Evolutionary conservation across 1,140 invertebrate species (phyloP).

Genomic region (Solenopsis invicta): DNA sequence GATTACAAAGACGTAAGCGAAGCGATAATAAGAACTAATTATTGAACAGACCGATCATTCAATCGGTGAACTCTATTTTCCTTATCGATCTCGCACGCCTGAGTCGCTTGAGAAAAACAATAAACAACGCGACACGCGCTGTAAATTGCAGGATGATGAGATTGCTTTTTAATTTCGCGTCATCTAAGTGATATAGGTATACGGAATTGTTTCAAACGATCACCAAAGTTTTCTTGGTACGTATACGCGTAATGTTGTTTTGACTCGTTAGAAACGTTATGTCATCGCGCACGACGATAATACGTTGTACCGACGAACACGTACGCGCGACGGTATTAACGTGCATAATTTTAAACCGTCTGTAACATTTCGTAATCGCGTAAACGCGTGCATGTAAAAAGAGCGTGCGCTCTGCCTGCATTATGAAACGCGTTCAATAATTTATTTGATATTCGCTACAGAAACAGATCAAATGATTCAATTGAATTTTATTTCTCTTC

Average conservation of each 20-base stretch:
- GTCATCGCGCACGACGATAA: conserved; percentile 25
- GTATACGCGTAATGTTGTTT: conserved; percentile 4
- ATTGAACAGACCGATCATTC: not conserved
- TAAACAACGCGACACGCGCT: not conserved
- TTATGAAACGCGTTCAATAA: not conserved
- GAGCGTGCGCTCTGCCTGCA: not conserved
- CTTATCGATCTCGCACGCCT: not conserved
- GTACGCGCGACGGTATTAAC: not conserved
- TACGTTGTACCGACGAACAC: not conserved
- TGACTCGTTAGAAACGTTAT: conserved; percentile 21
- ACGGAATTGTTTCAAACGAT: not conserved
- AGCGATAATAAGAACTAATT: not conserved
- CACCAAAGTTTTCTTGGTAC: conserved; percentile 3
- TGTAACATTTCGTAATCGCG: not conserved
- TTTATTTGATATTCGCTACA: not conserved
- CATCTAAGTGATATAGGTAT: not conserved
- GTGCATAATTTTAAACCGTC: conserved; percentile 5
- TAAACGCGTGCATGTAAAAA: not conserved
- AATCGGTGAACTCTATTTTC: not conserved
- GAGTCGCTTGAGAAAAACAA: conserved; percentile 32
- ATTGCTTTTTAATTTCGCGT: conserved; percentile 9
- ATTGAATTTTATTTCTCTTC: not conserved
- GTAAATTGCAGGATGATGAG: not conserved
- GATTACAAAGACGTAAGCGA: conserved; percentile 1
- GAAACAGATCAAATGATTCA: not conserved